phyloP scores from a whole-genome alignment of 2,888 invertebrate species.

The Dorcus hopei region DNA sequence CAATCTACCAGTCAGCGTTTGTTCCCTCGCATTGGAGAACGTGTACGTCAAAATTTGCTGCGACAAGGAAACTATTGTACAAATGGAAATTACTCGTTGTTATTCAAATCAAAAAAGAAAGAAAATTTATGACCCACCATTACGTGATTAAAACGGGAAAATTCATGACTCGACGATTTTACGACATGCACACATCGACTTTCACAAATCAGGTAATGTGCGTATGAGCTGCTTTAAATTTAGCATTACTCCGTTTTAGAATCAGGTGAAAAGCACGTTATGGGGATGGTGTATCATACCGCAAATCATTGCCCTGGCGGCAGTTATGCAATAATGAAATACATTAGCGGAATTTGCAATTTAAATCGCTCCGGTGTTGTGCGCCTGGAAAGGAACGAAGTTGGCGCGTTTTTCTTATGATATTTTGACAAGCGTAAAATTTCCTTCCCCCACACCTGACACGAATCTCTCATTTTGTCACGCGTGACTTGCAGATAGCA shows the following conservation, averaged over 20 bases:
- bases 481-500: not conserved
- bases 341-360: conserved; percentile 6
- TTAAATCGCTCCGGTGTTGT: conserved; percentile 3
- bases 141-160: too few relatives aligned
- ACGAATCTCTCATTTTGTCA: conserved; percentile 1
- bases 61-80: conserved; percentile 13
- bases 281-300: too few relatives aligned
- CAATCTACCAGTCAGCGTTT: conserved; percentile 45
- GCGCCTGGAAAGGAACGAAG: not conserved
- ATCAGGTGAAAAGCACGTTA: too few relatives aligned
- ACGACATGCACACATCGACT: too few relatives aligned
- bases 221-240: too few relatives aligned
- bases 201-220: too few relatives aligned
- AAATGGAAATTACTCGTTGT: conserved; percentile 5
- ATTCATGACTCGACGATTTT: too few relatives aligned
- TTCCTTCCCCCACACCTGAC: conserved; percentile 7
- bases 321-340: not conserved
- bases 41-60: conserved; percentile 39
- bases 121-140: too few relatives aligned
- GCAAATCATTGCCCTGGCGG: too few relatives aligned
- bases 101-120: too few relatives aligned
- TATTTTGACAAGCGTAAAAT: conserved; percentile 7
- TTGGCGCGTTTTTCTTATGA: not conserved
- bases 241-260: too few relatives aligned
- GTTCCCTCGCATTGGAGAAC: conserved; percentile 34